Percentiles rank a stretch among this genome's conserved stretches.
These are phyloP conservation scores for Vulpes lagopus DNA, from an alignment of 2,113 vertebrate species.

Conservation along the genomic window DNA sequence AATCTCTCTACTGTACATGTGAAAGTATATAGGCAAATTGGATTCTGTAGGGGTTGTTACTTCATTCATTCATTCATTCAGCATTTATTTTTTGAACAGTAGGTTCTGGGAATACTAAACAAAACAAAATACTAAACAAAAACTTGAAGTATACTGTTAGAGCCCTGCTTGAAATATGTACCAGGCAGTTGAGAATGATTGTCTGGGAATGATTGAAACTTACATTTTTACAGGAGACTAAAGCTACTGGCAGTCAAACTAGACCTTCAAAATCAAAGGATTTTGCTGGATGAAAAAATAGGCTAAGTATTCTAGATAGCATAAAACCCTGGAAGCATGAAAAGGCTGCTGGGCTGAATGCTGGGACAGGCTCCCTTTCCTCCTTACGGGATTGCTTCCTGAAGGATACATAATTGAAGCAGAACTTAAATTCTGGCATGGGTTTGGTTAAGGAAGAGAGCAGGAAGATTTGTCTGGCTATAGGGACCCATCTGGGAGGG, in stretches of 20 bases:
- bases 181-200: background rate
- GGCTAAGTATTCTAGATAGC: background rate
- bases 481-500: background rate
- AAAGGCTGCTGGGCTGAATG: background rate
- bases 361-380: background rate
- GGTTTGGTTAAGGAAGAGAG: background rate
- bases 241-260: background rate
- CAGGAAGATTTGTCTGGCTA: background rate
- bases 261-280: background rate
- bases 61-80: constrained; percentile 53
- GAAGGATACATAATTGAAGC: background rate
- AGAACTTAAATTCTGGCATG: constrained; percentile 17
- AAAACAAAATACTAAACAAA: background rate
- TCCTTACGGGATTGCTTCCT: background rate
- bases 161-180: background rate
- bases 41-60: background rate
- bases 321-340: background rate
- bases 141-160: background rate
- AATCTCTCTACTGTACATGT: constrained; percentile 41
- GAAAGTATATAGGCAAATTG: constrained; percentile 44
- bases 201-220: background rate
- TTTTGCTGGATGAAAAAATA: background rate
- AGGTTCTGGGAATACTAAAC: background rate
- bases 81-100: constrained; percentile 58
- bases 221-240: background rate